Base-by-base conservation (phyloP, 2,113 vertebrate species). In the Pteruthius melanotis region DNA sequence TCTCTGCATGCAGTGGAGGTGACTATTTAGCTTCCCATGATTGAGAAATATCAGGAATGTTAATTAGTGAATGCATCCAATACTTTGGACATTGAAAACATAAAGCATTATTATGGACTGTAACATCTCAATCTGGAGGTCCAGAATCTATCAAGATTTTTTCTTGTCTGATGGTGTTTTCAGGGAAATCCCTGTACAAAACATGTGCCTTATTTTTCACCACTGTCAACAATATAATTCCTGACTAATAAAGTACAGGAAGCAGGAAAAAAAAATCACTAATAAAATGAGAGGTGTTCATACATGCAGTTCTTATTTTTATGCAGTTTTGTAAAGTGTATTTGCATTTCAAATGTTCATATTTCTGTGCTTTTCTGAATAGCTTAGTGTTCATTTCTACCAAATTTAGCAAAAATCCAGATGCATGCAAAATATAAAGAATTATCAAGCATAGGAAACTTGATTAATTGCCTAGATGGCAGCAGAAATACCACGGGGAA, bases 61-160 rank as follows among this genome's bases (percentile, higher is more conserved):
- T 30, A 57, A 76, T 70, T 78, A 64, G 27, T 33, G 33, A 52
- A 70, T 52, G 9, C 23, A 37, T 52, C 22, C 11, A 42, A 6
- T 71, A 11, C 15, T 60, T 54, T 33, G 33, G 63, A 23, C 10
- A 7, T 57, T 53, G 40, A 37, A 82, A 86, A 2, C 7, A 15
- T 42, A 19, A 83, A 47, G 8, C 12, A 4, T 33, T 74, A 6
- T 47, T 93, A 12, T 40, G 50, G 15, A 6, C 20, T 22, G 17
- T 42, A 70, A 31, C 11, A 7, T 45, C 52, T 76, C 42, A 37
- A 5, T 42, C 31, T 49, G n/a, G 35, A 77, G 54, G 18, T 87
- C 8, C 9, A 24, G 27, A 76, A 59, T 31, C n/a, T 37, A 0
- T 15, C 4, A 1, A 0, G 26, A 4, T n/a, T 61, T 82, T 60